Percentiles rank a stretch among this genome's conserved stretches.
Evolutionary conservation across 2,888 invertebrate species (phyloP).

Genomic region (Tetragonula carbonaria): DNA sequence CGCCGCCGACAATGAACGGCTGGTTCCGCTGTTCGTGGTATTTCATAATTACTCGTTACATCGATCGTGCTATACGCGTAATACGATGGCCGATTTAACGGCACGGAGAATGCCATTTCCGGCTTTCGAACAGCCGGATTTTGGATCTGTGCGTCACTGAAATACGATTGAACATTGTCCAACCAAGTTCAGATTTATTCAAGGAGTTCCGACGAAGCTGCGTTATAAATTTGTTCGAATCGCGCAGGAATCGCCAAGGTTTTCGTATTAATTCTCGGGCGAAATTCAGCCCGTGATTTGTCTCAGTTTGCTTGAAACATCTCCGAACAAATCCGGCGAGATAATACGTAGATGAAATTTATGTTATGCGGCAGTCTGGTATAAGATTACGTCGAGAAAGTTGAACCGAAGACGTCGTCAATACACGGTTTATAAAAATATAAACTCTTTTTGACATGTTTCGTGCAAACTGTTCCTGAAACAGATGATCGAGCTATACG

Average conservation of each 20-base stretch:
- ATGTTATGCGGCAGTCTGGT: neutral
- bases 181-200: neutral
- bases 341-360: neutral
- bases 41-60: neutral
- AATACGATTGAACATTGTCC: neutral
- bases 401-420: neutral
- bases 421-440: neutral
- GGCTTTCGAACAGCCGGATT: neutral
- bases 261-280: neutral
- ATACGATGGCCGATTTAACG: neutral
- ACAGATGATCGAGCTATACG: neutral
- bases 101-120: neutral
- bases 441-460: neutral
- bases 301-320: too few species aligned
- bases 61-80: neutral
- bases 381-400: neutral
- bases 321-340: neutral
- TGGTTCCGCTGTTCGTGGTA: neutral
- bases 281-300: too few species aligned
- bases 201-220: neutral
- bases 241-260: neutral
- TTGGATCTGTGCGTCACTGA: neutral
- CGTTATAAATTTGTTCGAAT: neutral
- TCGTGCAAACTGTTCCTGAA: neutral
- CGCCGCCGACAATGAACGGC: neutral